phyloP scores from a whole-genome alignment of 2,888 invertebrate species.

The Sthenelais limicola region DNA sequence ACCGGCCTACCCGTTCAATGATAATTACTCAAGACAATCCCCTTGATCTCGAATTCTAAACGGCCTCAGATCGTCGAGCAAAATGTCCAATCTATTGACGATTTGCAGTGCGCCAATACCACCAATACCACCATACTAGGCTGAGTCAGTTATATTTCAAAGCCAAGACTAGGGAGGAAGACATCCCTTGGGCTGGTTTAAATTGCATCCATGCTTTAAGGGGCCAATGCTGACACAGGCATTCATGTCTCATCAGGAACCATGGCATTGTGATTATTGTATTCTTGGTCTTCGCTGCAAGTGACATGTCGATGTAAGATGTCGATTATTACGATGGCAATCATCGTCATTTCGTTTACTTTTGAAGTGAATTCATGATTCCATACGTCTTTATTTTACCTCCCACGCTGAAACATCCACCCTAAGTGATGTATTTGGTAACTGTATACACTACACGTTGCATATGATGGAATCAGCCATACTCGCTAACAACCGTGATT shows the following conservation, averaged over 20 bases:
- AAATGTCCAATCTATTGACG: slow-evolving; percentile 14
- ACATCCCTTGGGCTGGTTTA: slow-evolving; percentile 17
- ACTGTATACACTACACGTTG: too few relatives aligned
- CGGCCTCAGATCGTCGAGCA: background rate
- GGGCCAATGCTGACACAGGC: background rate
- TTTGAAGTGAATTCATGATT: too few relatives aligned
- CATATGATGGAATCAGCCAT: too few relatives aligned
- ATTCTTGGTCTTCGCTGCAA: too few relatives aligned
- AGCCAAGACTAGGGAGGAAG: background rate
- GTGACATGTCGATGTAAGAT: too few relatives aligned
- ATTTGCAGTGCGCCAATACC: background rate
- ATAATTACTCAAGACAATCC: slow-evolving; percentile 2
- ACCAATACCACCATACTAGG: background rate
- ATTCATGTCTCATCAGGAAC: background rate
- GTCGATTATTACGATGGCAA: too few relatives aligned
- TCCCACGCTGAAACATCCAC: too few relatives aligned
- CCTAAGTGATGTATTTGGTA: too few relatives aligned
- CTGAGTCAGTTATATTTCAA: slow-evolving; percentile 26
- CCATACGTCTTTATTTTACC: too few relatives aligned
- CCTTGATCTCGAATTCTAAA: slow-evolving; percentile 3
- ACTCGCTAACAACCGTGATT: too few relatives aligned
- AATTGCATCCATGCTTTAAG: slow-evolving; percentile 12
- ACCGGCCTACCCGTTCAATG: slow-evolving; percentile 15
- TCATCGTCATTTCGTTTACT: too few relatives aligned
- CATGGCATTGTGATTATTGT: slow-evolving; percentile 5